A percentile compares a stretch with the other conserved stretches of the same genome.
These are phyloP conservation scores for Sylvicola fuscatus DNA, from an alignment of 2,888 invertebrate species.

Conservation along the genomic window DNA sequence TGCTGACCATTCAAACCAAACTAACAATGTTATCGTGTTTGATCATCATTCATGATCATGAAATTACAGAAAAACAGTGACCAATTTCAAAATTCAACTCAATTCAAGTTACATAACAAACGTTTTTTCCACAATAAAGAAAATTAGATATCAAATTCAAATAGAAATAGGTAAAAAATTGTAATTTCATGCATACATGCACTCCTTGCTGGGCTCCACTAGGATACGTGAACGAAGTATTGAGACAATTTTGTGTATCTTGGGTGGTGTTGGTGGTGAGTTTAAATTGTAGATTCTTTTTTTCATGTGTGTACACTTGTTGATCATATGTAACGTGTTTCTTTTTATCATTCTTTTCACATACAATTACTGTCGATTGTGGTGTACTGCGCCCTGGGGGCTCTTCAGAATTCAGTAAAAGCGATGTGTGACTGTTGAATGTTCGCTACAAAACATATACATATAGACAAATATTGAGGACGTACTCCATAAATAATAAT, in stretches of 20 bases:
- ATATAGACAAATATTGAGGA: constrained; percentile 2
- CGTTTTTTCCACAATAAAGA: no score
- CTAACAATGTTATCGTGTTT: no score
- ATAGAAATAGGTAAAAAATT: no score
- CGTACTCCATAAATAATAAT: neutral
- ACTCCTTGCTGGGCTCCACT: constrained; percentile 15
- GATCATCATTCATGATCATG: no score
- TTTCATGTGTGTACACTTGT: constrained; percentile 5
- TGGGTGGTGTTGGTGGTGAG: neutral
- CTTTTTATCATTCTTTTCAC: constrained; percentile 9
- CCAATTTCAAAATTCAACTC: no score
- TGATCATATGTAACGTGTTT: constrained; percentile 9
- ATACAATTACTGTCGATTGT: constrained; percentile 10
- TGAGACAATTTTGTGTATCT: neutral
- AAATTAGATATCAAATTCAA: no score
- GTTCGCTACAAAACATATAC: constrained; percentile 8
- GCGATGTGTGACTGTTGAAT: constrained; percentile 17
- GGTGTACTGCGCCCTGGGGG: constrained; percentile 32
- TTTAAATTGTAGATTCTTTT: constrained; percentile 3
- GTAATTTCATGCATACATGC: constrained; percentile 21
- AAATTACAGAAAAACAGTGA: no score
- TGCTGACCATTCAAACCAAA: no score
- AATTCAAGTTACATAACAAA: no score
- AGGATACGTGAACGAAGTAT: neutral
- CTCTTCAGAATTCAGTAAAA: constrained; percentile 30